Conservation (phyloP, 2,888 invertebrate species). For the Ctenicera cuprea region DNA sequence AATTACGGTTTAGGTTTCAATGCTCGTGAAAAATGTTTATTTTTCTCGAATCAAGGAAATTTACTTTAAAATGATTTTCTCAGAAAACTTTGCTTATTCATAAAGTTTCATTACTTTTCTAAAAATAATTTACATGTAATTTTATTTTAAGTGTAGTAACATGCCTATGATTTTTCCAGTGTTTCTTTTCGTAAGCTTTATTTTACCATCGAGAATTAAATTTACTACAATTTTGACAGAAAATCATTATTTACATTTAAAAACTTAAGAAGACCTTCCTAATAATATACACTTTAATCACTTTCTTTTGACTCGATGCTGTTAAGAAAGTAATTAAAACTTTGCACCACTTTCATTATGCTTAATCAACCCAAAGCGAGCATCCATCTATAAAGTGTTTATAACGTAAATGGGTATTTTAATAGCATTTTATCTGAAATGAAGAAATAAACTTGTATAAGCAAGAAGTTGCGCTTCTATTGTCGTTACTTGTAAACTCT, state of each 20-base stretch:
- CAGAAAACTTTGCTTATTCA: too few species aligned
- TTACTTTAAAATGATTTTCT: too few species aligned
- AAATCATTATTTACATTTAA: constrained; percentile 69
- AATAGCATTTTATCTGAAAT: constrained; percentile 38
- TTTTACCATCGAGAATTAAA: too few species aligned
- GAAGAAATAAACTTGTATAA: constrained; percentile 14
- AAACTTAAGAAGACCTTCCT: constrained; percentile 12
- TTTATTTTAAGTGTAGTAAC: too few species aligned
- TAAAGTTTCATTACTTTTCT: too few species aligned
- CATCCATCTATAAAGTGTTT: constrained; percentile 44
- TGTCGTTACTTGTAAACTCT: background rate
- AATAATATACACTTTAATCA: constrained; percentile 41
- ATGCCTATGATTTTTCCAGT: too few species aligned
- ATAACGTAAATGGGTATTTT: constrained; percentile 42
- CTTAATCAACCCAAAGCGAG: constrained; percentile 39
- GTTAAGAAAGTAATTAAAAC: constrained; percentile 48
- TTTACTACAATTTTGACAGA: background rate
- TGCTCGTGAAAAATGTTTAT: too few species aligned
- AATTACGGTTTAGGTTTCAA: constrained; percentile 9
- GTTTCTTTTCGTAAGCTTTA: too few species aligned
- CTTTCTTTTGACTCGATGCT: constrained; percentile 21
- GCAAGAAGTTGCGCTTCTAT: constrained; percentile 18
- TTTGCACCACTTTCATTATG: constrained; percentile 38
- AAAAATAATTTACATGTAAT: too few species aligned
- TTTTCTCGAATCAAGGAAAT: too few species aligned